phyloP scores from a whole-genome alignment of 2,888 invertebrate genomes.

The Himalopsyche kuldschensis region DNA sequence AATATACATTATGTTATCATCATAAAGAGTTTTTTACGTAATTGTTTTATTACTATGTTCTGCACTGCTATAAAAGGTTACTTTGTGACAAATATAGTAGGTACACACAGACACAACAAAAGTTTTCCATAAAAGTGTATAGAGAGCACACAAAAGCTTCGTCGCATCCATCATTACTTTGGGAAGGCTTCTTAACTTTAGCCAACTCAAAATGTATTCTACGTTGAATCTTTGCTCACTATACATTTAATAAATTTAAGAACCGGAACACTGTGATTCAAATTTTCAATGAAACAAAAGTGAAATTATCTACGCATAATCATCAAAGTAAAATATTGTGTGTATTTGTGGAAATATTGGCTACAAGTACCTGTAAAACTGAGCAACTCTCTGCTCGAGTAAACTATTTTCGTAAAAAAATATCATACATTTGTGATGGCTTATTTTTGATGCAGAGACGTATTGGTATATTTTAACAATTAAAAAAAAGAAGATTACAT shows the following conservation, averaged over 20 bases:
- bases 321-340: no score
- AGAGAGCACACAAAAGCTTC: background rate
- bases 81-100: background rate
- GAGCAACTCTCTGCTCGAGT: no score
- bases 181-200: constrained; percentile 9
- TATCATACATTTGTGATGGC: no score
- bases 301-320: no score
- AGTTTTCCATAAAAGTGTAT: background rate
- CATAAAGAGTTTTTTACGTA: no score
- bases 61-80: background rate
- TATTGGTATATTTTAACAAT: no score
- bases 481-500: no score
- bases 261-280: background rate
- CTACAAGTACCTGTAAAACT: no score
- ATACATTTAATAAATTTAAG: background rate
- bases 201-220: background rate
- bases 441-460: no score
- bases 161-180: constrained; percentile 19
- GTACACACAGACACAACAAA: background rate
- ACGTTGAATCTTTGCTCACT: background rate
- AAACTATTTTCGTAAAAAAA: no score
- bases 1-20: no score
- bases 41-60: background rate
- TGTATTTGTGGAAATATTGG: no score
- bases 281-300: background rate